Evolutionary conservation across 2,888 invertebrate species (phyloP), one percentile per base, ranked within the genome.

Genomic region (Trissonchulus latispiculum): DNA sequence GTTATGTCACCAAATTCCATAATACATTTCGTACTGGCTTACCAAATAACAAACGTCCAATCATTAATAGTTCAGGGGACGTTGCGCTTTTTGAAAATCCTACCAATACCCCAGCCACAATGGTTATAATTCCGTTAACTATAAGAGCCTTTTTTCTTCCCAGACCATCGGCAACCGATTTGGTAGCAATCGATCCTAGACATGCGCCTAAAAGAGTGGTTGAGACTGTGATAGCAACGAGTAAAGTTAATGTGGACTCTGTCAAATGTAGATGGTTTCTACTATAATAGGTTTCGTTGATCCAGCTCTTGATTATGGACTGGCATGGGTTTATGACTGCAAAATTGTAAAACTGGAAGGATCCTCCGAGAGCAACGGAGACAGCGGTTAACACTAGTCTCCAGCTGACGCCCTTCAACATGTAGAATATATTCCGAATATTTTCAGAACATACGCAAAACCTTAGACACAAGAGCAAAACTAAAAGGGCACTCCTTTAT

Each of bases 51-150:
- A 83, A 75, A n/a, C 85, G 78, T 1, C 85, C 85, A n/a, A 83
- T 73, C 28, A 85, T 84, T 37, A 85, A 78, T 79, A 85, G 80
- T 76, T 85, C 85, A 35, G 83, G 85, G 0, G 84, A 81, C 70
- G 68, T 75, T 2, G 81, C 80, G 15, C 76, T 75, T 75, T 82
- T 81, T 67, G 84, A 81, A 67, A 82, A 75, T 48, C 81, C 80
- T 80, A 85, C 84, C 71, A 85, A 77, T 1, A 80, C 75, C 15
- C 83, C 83, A 0, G 82, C 84, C 0, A 81, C 75, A 23, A 85
- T 79, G 72, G 82, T 82, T 36, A 80, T 71, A 15, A 80, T 73
- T 2, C 81, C 82, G 71, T 82, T 82, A 37, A 75, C 72, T 32
- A 81, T 77, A 61, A 81, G 75, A 2, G 79, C 80, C 73, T 80